Evolutionary conservation across 2,113 vertebrate species (phyloP).

Genomic region (Phyllostomus discolor): DNA sequence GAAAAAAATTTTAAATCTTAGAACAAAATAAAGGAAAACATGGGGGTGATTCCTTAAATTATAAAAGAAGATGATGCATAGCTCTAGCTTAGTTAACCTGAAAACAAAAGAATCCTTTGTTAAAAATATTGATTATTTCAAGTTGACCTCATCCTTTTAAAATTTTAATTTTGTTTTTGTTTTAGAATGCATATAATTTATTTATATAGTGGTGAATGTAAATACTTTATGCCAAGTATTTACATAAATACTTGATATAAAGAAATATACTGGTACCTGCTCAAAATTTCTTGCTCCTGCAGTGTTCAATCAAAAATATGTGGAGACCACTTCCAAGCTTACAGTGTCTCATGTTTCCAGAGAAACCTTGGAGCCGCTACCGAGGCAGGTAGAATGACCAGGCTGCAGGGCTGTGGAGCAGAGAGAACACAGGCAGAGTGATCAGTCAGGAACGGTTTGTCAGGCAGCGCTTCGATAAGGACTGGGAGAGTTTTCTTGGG

Average conservation of each 20-base stretch:
- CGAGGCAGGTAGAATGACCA: neutral
- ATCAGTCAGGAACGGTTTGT: neutral
- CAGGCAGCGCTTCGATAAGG: neutral
- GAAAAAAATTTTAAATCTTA: neutral
- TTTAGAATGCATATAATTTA: neutral
- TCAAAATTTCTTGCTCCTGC: neutral
- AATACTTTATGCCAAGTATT: neutral
- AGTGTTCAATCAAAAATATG: neutral
- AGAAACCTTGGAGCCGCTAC: neutral
- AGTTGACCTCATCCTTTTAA: neutral
- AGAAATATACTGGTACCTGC: neutral
- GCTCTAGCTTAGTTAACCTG: neutral
- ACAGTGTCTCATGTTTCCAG: neutral
- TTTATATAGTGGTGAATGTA: neutral
- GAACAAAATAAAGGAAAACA: neutral
- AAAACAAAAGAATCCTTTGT: neutral
- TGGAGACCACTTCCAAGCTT: neutral
- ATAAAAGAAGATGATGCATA: neutral
- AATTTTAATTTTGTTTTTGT: constrained; percentile 11
- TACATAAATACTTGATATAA: neutral
- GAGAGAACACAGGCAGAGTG: neutral
- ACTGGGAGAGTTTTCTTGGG: neutral
- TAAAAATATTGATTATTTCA: constrained; percentile 8
- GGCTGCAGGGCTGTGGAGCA: neutral
- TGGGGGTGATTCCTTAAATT: neutral